Percentiles rank a stretch among this genome's conserved stretches.
Evolutionary conservation across 2,888 invertebrate genomes (phyloP).

Genomic region (Sarcophaga carnaria): DNA sequence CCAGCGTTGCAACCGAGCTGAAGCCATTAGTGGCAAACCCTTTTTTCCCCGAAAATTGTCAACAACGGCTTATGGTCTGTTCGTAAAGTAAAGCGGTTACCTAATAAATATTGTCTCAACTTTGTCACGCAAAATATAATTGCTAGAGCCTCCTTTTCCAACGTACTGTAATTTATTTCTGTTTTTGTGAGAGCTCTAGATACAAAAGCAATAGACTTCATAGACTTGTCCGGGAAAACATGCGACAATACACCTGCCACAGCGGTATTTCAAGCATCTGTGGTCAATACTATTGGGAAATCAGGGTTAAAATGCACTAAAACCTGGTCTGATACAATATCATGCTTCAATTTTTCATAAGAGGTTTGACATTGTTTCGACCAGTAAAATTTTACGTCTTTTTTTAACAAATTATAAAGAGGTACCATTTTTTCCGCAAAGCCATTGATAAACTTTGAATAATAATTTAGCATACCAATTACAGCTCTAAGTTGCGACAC

Average conservation of each 20-base stretch:
- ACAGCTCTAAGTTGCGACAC: not conserved
- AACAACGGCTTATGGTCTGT: not conserved
- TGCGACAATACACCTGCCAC: too few species aligned
- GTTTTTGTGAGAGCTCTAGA: too few species aligned
- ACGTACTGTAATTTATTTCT: not conserved
- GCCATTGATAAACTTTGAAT: not conserved
- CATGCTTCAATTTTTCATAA: not conserved
- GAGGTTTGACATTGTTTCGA: not conserved
- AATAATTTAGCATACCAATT: not conserved
- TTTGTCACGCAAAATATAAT: constrained; percentile 18
- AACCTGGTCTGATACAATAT: too few species aligned
- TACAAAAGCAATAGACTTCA: too few species aligned
- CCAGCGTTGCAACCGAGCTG: constrained; percentile 1
- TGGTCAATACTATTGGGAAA: too few species aligned
- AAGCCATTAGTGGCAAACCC: constrained; percentile 17
- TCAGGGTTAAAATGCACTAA: too few species aligned
- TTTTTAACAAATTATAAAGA: not conserved
- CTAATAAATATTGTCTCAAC: not conserved
- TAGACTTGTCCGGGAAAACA: too few species aligned
- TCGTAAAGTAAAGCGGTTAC: constrained; percentile 20
- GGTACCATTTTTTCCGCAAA: not conserved
- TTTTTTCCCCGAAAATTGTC: constrained; percentile 1
- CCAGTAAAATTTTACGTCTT: not conserved
- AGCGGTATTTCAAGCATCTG: too few species aligned
- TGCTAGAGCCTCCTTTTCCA: not conserved